A percentile compares a stretch with the other conserved stretches of the same genome.
These are phyloP conservation scores for Penelope pileata DNA, from an alignment of 2,113 vertebrate genomes.

Conservation along the genomic window DNA sequence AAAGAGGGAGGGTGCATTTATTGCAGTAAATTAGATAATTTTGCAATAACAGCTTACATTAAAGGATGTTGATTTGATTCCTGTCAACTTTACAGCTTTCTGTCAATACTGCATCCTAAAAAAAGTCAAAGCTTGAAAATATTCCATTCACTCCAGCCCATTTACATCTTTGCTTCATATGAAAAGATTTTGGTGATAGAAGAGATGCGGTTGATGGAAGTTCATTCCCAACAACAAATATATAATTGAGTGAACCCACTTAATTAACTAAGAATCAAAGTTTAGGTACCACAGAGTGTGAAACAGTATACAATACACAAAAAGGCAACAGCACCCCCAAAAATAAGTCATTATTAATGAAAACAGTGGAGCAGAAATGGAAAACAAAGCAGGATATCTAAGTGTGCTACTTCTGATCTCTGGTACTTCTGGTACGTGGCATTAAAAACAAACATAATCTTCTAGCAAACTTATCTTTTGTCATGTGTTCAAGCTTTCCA, in stretches of 20 bases:
- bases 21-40: constrained; percentile 32
- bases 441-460: neutral
- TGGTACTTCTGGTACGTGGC: neutral
- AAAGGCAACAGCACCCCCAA: neutral
- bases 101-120: neutral
- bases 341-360: neutral
- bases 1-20: constrained; percentile 23
- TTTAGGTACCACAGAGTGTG: neutral
- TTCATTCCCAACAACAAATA: neutral
- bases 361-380: neutral
- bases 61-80: constrained; percentile 53
- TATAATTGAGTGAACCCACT: neutral
- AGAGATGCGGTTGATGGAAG: neutral
- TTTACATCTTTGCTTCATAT: neutral
- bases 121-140: neutral
- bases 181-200: neutral
- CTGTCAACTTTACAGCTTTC: neutral
- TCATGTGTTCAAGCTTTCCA: neutral
- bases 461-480: neutral
- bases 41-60: neutral
- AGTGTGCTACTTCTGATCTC: neutral
- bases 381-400: neutral
- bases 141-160: neutral
- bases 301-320: neutral
- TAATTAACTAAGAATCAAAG: neutral